Evolutionary conservation across 23 tunicate species (phyloP).

Genomic region (Styela plicata): DNA sequence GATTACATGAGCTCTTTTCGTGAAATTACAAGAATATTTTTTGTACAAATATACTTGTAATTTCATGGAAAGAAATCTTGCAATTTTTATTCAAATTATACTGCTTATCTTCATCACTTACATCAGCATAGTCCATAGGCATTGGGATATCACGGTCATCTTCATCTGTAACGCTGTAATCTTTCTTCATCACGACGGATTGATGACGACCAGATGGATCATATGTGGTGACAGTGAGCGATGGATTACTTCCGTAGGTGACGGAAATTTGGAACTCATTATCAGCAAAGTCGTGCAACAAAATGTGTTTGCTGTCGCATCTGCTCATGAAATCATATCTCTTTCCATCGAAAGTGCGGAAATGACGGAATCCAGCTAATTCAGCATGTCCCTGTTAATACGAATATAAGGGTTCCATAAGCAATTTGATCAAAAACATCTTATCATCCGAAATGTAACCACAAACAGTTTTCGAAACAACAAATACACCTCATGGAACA

Average conservation of each 20-base stretch:
- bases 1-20: no score
- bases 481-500: no score
- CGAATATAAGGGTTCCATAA: no score
- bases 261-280: conserved; percentile 68
- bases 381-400: conserved; percentile 79
- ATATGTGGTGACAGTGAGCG: conserved; percentile 5
- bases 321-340: conserved; percentile 61
- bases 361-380: conserved; percentile 84
- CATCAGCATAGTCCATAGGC: conserved; percentile 24
- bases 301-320: conserved; percentile 75
- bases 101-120: no score
- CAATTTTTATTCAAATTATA: no score
- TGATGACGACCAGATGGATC: conserved; percentile 7
- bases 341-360: conserved; percentile 86
- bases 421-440: no score
- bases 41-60: no score
- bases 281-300: conserved; percentile 51
- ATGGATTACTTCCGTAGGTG: conserved; percentile 52
- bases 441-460: no score
- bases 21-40: no score
- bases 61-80: no score
- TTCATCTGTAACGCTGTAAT: conserved; percentile 21
- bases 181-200: conserved; percentile 2
- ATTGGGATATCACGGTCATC: background rate
- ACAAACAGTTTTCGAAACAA: no score